These are phyloP conservation scores for Atherinomorus stipes DNA, from an alignment of 2,113 vertebrate genomes.

Conservation along the genomic window DNA sequence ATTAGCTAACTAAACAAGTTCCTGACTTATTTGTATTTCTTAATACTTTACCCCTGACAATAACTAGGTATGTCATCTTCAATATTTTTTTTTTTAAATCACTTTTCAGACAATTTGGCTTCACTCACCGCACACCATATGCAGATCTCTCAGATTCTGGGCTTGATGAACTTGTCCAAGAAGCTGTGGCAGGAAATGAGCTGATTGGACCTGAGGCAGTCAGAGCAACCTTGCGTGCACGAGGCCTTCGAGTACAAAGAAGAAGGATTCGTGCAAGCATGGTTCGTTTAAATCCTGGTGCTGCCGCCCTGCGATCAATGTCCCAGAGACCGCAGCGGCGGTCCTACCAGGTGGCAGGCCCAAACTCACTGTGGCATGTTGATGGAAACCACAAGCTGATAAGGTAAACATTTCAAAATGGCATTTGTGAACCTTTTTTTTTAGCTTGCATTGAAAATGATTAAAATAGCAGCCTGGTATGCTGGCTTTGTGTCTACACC, in stretches of 20 bases:
- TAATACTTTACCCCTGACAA: no score
- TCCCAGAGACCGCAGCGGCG: background rate
- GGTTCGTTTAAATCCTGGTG: slow-evolving; percentile 2
- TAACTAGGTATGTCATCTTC: no score
- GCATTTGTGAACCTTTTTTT: no score
- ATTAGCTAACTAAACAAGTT: no score
- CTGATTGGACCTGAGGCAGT: background rate
- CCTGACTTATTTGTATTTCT: no score
- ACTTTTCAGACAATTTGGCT: background rate
- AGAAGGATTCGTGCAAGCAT: no score
- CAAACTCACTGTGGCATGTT: background rate
- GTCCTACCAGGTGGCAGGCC: background rate
- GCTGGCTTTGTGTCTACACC: no score
- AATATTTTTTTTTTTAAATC: background rate
- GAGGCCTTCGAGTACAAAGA: no score
- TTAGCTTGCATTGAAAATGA: no score
- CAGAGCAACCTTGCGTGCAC: background rate
- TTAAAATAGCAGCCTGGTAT: no score
- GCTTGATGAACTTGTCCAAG: background rate
- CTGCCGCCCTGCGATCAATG: background rate
- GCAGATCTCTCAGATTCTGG: background rate
- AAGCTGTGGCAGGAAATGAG: background rate
- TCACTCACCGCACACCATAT: background rate
- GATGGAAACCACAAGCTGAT: slow-evolving; percentile 6
- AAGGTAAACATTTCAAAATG: background rate